Evolutionary conservation across 1,140 invertebrate genomes (phyloP).

Genomic region (Polyergus mexicanus): DNA sequence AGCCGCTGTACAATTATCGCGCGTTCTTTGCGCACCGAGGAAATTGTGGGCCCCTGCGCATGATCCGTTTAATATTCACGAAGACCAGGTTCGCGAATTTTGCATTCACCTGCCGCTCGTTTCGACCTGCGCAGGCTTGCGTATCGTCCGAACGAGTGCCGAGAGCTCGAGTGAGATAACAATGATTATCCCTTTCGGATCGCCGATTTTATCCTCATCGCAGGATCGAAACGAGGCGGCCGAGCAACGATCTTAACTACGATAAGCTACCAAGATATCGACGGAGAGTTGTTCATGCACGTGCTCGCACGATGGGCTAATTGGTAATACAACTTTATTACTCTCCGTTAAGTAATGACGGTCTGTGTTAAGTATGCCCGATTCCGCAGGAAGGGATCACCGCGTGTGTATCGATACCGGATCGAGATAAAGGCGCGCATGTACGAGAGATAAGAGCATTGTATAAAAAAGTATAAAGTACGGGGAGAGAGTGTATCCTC

Average conservation of each 20-base stretch:
- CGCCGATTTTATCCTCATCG: slow-evolving; percentile 69
- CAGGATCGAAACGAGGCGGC: slow-evolving; percentile 75
- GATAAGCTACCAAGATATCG: slow-evolving; percentile 78
- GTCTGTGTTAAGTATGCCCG: slow-evolving; percentile 75
- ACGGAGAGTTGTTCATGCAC: slow-evolving; percentile 74
- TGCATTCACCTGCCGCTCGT: slow-evolving; percentile 39
- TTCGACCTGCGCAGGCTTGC: not conserved
- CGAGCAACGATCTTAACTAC: slow-evolving; percentile 71
- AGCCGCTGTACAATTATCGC: slow-evolving; percentile 44
- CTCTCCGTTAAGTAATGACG: slow-evolving; percentile 83
- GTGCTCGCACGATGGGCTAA: slow-evolving; percentile 77
- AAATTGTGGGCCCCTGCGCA: slow-evolving; percentile 29
- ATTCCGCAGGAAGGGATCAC: slow-evolving; percentile 77
- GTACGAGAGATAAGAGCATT: slow-evolving; percentile 68
- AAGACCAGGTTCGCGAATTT: slow-evolving; percentile 47
- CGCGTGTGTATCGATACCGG: slow-evolving; percentile 77
- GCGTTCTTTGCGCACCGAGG: slow-evolving; percentile 44
- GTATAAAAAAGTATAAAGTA: slow-evolving; percentile 72
- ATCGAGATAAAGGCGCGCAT: slow-evolving; percentile 77
- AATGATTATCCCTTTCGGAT: slow-evolving; percentile 70
- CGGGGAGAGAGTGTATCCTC: slow-evolving; percentile 73
- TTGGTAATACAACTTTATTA: slow-evolving; percentile 85
- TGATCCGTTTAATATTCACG: slow-evolving; percentile 54
- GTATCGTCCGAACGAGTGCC: slow-evolving; percentile 6
- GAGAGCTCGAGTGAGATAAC: slow-evolving; percentile 50